Base-by-base conservation (phyloP, 2,888 invertebrate genomes). In the Pycnomerus fuliginosus region DNA sequence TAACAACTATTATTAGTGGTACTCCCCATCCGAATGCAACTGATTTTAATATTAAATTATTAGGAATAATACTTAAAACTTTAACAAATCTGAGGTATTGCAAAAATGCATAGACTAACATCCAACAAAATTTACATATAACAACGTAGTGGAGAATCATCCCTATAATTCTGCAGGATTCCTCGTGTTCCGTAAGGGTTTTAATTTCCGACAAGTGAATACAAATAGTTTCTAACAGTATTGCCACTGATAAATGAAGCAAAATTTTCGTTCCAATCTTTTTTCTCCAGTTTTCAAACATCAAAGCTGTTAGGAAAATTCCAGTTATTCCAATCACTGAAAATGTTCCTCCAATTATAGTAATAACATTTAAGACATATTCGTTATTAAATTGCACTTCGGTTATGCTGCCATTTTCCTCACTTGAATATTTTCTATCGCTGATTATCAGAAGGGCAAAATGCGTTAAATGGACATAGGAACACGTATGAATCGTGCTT, bases 51-150 rank as follows among this genome's bases (percentile, higher is more conserved):
- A 84, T 69, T 60, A 84, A 80, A 43, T 80, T 76, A 1, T 80
- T 77, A 8, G 79, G 76, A 30, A 76, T 76, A 10, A 78, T 74
- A 0, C 79, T 77, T 35, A 85, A 76, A 1, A 85, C 82, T 58
- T 78, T 74, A 12, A 86, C 85, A 50, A 85, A 76, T 34, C 82
- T 73, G 28, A 81, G 72, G 61, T 85, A 85, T 36, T 85, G 85
- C 16, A 85, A 63, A 1, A 82, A 73, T 1, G 83, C 85, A 34
- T 83, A 83, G 7, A 85, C 80, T 25, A 85, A 65, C 84, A 85
- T 85, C 86, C 85, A 86, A 53, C 79, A 78, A 64, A 85, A 85
- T 3, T 84, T 81, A 0, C 81, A 76, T 12, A 85, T 61, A 15
- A 84, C 76, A 8, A 83, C 77, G 61, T 85, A 85, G 60, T 85